Percentiles rank a stretch among this genome's conserved stretches.
phyloP scores from a whole-genome alignment of 2,888 invertebrate genomes.

The Mactromeris polynyma region DNA sequence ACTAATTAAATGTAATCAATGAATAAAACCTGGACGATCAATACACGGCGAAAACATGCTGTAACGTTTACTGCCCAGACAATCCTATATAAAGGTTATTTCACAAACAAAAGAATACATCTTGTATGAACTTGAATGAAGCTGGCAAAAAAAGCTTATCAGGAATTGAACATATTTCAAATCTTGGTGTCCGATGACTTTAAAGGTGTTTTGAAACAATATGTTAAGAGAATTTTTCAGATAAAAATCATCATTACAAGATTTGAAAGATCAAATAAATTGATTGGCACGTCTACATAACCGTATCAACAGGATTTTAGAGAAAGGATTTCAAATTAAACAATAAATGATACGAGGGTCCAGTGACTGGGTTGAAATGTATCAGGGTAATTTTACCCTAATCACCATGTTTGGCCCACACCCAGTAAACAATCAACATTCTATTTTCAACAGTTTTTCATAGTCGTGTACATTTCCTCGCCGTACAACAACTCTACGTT shows the following conservation, averaged over 20 bases:
- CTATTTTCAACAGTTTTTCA: slow-evolving; percentile 42
- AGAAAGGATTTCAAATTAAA: slow-evolving; percentile 26
- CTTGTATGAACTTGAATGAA: background rate
- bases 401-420: slow-evolving; percentile 43
- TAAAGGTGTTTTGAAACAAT: background rate
- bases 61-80: background rate
- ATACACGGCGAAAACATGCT: background rate
- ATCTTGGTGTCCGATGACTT: background rate
- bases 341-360: slow-evolving; percentile 13
- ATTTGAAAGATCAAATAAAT: background rate
- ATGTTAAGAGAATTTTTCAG: background rate
- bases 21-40: slow-evolving; percentile 32
- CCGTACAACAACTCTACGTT: slow-evolving; percentile 29
- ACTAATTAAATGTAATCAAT: slow-evolving; percentile 56
- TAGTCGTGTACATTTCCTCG: slow-evolving; percentile 29
- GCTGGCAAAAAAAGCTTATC: background rate
- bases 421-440: slow-evolving; percentile 54
- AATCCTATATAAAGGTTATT: background rate
- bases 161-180: background rate
- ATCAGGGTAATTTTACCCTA: slow-evolving; percentile 43
- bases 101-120: background rate
- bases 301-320: background rate
- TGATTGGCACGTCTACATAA: background rate
- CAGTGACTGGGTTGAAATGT: slow-evolving; percentile 18
- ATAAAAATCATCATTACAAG: background rate